These are phyloP conservation scores for Conger conger DNA, from an alignment of 2,113 vertebrate genomes.

Conservation along the genomic window DNA sequence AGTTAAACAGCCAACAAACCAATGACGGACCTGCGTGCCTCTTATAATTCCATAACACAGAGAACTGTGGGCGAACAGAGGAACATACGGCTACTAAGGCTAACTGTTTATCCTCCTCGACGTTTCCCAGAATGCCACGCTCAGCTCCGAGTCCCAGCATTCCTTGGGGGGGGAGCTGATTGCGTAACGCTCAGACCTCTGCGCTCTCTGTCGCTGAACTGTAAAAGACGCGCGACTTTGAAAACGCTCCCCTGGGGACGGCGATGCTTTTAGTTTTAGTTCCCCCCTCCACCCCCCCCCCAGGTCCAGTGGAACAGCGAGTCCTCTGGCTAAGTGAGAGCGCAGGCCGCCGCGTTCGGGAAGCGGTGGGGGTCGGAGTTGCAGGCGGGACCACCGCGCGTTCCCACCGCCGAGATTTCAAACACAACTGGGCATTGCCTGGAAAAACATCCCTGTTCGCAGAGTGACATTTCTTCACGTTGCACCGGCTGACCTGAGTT, in stretches of 20 bases:
- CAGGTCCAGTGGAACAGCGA: constrained; percentile 45
- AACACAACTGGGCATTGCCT: too few relatives aligned
- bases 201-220: constrained; percentile 45
- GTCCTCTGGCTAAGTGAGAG: constrained; percentile 30
- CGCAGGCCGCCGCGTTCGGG: constrained; percentile 24
- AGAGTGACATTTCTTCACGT: too few relatives aligned
- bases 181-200: constrained; percentile 43
- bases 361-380: constrained; percentile 8
- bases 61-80: constrained; percentile 37
- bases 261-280: constrained; percentile 55
- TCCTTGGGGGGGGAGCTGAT: constrained; percentile 9
- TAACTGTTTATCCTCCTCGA: constrained; percentile 40
- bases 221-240: constrained; percentile 50
- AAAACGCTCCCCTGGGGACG: constrained; percentile 44
- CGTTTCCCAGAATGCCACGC: constrained; percentile 38
- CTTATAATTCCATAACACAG: neutral
- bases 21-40: neutral
- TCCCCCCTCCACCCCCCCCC: constrained; percentile 40
- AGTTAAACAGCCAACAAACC: neutral
- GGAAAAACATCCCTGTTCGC: too few relatives aligned
- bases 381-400: constrained; percentile 1
- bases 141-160: constrained; percentile 25
- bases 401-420: neutral
- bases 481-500: too few relatives aligned
- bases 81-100: constrained; percentile 25